Evolutionary conservation across 2,888 invertebrate genomes (phyloP).

Genomic region (Blastobasis lacticolella): DNA sequence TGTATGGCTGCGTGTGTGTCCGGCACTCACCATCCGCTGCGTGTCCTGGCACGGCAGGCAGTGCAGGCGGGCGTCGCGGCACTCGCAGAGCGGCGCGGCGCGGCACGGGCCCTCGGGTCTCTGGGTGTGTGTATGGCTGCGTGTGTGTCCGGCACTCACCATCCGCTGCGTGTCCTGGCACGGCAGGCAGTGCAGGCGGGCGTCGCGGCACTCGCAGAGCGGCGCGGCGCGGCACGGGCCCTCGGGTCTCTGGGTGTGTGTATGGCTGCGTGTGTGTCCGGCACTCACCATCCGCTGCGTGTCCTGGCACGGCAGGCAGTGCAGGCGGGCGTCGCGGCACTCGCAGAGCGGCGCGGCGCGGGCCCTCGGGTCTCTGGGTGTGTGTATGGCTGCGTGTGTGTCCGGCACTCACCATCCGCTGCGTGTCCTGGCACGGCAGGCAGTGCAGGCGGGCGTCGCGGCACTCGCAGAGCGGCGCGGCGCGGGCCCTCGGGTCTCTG

Average conservation of each 20-base stretch:
- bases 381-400: slow-evolving; percentile 13
- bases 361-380: neutral
- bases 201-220: slow-evolving; percentile 33
- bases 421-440: neutral
- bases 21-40: slow-evolving; percentile 6
- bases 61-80: neutral
- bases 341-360: slow-evolving; percentile 25
- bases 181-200: slow-evolving; percentile 29
- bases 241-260: neutral
- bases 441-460: neutral
- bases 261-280: too few species aligned
- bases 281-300: slow-evolving; percentile 1
- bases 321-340: slow-evolving; percentile 28
- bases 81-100: slow-evolving; percentile 12
- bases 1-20: slow-evolving; percentile 13
- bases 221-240: slow-evolving; percentile 1
- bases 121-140: too few species aligned
- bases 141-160: neutral
- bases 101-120: neutral
- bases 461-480: neutral
- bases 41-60: neutral
- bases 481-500: neutral
- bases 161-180: slow-evolving; percentile 15
- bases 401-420: slow-evolving; percentile 7
- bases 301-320: slow-evolving; percentile 31